These are phyloP conservation scores for Montipora cactus DNA, from an alignment of 64 coral and sea anemone species.

Conservation along the genomic window DNA sequence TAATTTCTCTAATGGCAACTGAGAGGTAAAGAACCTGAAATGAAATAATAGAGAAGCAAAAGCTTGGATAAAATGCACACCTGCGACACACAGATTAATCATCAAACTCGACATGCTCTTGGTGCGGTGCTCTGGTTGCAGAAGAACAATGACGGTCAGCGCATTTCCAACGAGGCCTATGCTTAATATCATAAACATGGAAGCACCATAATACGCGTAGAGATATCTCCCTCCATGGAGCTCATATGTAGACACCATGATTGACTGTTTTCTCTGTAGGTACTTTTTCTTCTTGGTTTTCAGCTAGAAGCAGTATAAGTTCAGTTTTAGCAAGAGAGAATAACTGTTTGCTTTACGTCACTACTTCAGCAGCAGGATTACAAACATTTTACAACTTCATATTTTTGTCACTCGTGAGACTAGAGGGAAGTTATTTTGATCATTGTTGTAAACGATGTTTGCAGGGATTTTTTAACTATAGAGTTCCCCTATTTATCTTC, in stretches of 20 bases:
- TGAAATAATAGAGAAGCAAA: too few relatives aligned
- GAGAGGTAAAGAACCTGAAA: too few relatives aligned
- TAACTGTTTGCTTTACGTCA: too few relatives aligned
- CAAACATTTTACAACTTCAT: too few relatives aligned
- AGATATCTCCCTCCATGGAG: neutral
- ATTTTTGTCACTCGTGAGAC: too few relatives aligned
- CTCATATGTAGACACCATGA: neutral
- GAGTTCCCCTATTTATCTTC: too few relatives aligned
- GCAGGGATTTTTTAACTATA: too few relatives aligned
- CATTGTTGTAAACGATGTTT: too few relatives aligned
- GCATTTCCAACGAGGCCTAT: constrained; percentile 55
- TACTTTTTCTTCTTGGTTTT: neutral
- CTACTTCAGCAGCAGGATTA: too few relatives aligned
- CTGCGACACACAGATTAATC: constrained; percentile 59
- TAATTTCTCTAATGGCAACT: too few relatives aligned
- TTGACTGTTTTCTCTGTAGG: neutral
- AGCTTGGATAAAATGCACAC: neutral
- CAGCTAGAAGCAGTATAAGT: neutral
- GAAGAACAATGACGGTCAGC: constrained; percentile 37
- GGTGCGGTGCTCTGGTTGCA: constrained; percentile 45
- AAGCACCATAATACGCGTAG: constrained; percentile 41
- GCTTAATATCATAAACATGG: constrained; percentile 63
- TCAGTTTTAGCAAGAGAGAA: neutral
- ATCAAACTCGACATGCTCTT: constrained; percentile 58
- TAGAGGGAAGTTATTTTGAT: too few relatives aligned